phyloP scores from a whole-genome alignment of 2,888 invertebrate species.

The Hypsopygia costalis region DNA sequence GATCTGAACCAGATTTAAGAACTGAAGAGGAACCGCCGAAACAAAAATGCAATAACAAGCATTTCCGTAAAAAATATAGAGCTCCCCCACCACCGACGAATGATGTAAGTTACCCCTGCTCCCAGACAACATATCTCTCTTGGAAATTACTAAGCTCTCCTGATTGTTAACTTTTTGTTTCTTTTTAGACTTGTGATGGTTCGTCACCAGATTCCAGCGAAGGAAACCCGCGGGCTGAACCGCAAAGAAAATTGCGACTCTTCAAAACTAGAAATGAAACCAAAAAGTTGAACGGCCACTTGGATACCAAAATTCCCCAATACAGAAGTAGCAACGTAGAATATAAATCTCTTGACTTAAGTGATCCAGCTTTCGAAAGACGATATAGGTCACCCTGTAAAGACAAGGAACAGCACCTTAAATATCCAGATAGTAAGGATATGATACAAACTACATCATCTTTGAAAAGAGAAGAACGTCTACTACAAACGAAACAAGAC shows the following conservation, averaged over 20 bases:
- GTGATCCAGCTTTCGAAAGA: slow-evolving; percentile 59
- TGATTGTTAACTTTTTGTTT: not conserved
- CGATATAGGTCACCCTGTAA: slow-evolving; percentile 67
- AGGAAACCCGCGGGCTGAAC: slow-evolving; percentile 69
- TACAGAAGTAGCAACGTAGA: slow-evolving; percentile 54
- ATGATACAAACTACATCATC: slow-evolving; percentile 66
- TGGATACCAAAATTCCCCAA: slow-evolving; percentile 46
- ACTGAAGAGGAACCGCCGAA: slow-evolving; percentile 64
- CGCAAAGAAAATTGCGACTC: slow-evolving; percentile 81
- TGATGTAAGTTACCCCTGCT: slow-evolving; percentile 49
- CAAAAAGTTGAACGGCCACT: slow-evolving; percentile 72
- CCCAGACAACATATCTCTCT: not conserved
- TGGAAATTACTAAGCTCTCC: no score
- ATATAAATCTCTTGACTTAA: slow-evolving; percentile 60
- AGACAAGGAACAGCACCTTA: slow-evolving; percentile 66
- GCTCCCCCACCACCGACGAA: slow-evolving; percentile 83
- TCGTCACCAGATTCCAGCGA: slow-evolving; percentile 82
- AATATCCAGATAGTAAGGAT: slow-evolving; percentile 62
- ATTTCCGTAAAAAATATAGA: slow-evolving; percentile 88
- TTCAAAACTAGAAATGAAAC: slow-evolving; percentile 89
- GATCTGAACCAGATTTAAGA: slow-evolving; percentile 87
- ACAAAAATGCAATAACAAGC: slow-evolving; percentile 58
- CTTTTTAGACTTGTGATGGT: slow-evolving; percentile 64
- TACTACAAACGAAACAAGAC: slow-evolving; percentile 74
- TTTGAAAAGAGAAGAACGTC: slow-evolving; percentile 67